Evolutionary conservation across 2,797 vertebrate species (phyloP), one percentile per base, ranked within the genome.

Genomic region (Atherinosoma microstoma): DNA sequence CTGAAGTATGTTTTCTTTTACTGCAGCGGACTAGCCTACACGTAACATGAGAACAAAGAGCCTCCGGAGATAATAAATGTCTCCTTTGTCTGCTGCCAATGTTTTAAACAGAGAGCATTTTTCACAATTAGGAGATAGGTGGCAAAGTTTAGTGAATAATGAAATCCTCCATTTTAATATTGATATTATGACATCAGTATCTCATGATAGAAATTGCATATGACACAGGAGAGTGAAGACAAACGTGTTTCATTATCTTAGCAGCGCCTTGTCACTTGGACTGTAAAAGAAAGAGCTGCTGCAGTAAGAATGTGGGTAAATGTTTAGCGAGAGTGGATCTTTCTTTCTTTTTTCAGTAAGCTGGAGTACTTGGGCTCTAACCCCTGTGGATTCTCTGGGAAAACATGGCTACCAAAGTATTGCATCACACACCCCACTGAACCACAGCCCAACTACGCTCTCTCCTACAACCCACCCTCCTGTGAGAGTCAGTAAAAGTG

Each of bases 361-460:
- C 79, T 66, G 36, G 64, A 84, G 78, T 70, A 70, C 73, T 84
- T 53, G 2, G 78, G 67, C 69, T 85, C 64, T 82, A 84, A 85
- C 77, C 87, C 85, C 84, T 67, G 85, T 64, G 79, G 83, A 87
- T 87, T 88, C 68, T 87, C 81, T 90, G 87, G 89, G 89, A 92
- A 89, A 91, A 90, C 75, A 89, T 82, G 87, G 75, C 87, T 87
- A 84, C 89, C 89, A 90, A 88, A 82, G 79, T 65, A 80, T 94
- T 93, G 91, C 91, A 90, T 93, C 91, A 93, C 76, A 78, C 87
- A 79, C 84, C 86, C 87, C 76, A 70, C 75, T 84, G 76, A 93
- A 87, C 88, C 87, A 85, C 91, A 91, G 82, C 85, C 78, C 86
- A 69, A 58, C 64, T 84, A 85, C 86, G 79, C 81, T 80, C 78